These are phyloP conservation scores for Puma concolor DNA, from an alignment of 2,113 vertebrate species.

Conservation along the genomic window DNA sequence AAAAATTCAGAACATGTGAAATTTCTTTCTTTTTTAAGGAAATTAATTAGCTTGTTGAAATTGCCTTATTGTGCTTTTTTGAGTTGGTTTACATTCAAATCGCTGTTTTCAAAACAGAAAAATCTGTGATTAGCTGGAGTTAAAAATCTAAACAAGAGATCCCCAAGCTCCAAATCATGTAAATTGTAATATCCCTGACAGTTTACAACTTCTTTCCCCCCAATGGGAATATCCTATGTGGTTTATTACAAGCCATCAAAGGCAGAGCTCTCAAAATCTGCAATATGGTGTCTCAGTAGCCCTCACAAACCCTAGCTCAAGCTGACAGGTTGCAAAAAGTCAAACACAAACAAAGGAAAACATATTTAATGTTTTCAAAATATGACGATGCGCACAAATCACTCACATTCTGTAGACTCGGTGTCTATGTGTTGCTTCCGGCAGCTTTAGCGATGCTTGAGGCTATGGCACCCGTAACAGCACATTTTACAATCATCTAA, in stretches of 20 bases:
- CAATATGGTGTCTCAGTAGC: slow-evolving; percentile 48
- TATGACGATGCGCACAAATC: not conserved
- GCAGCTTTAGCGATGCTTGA: not conserved
- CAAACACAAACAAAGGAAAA: slow-evolving; percentile 54
- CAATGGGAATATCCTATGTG: slow-evolving; percentile 46
- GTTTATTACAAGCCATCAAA: slow-evolving; percentile 72
- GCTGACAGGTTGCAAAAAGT: not conserved
- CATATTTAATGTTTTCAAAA: slow-evolving; percentile 36
- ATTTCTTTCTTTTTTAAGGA: slow-evolving; percentile 52
- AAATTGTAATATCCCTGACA: slow-evolving; percentile 71
- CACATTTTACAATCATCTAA: not conserved
- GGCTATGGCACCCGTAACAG: not conserved
- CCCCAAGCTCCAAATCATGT: slow-evolving; percentile 74
- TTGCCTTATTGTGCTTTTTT: slow-evolving; percentile 44
- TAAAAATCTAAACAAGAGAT: slow-evolving; percentile 73
- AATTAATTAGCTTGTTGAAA: slow-evolving; percentile 68
- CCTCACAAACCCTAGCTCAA: slow-evolving; percentile 38
- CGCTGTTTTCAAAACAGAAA: slow-evolving; percentile 69
- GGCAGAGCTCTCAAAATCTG: slow-evolving; percentile 50
- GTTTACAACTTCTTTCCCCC: slow-evolving; percentile 64
- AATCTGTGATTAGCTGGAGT: slow-evolving; percentile 60
- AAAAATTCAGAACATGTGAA: slow-evolving; percentile 50
- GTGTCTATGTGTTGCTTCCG: not conserved
- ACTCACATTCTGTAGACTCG: not conserved
- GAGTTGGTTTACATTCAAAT: slow-evolving; percentile 72